phyloP scores from a whole-genome alignment of 2,888 invertebrate genomes.

The Neelides folsomi region DNA sequence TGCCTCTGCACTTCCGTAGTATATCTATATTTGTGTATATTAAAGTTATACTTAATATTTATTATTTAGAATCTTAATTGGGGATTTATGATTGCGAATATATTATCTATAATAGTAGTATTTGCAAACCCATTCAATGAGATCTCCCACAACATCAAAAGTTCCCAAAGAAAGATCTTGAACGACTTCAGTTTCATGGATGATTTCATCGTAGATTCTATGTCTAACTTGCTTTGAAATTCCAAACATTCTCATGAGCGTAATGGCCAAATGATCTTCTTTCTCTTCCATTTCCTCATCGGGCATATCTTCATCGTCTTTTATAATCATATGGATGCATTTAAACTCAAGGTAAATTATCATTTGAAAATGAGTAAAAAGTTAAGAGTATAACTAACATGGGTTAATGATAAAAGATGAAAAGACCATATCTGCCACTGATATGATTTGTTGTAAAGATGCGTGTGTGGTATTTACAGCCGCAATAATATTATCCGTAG shows the following conservation, averaged over 20 bases:
- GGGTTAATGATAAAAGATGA: no score
- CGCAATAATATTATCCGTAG: no score
- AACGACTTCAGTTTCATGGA: constrained; percentile 14
- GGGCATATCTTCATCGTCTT: background rate
- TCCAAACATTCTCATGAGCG: constrained; percentile 19
- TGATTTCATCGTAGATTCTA: constrained; percentile 14
- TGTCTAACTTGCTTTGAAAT: constrained; percentile 14
- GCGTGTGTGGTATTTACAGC: no score
- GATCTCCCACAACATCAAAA: constrained; percentile 8
- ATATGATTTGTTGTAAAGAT: no score
- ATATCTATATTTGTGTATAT: constrained; percentile 2
- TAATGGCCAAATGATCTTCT: constrained; percentile 16
- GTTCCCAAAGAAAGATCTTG: constrained; percentile 17
- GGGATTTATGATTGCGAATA: no score
- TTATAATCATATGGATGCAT: background rate
- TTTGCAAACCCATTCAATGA: constrained; percentile 20
- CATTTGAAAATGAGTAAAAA: no score
- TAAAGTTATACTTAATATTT: no score
- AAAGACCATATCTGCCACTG: no score
- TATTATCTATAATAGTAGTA: background rate
- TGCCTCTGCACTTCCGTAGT: constrained; percentile 2
- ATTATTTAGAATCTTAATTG: no score
- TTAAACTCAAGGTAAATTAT: constrained; percentile 1
- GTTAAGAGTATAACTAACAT: no score
- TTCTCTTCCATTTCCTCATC: constrained; percentile 9